These are phyloP conservation scores for Yponomeuta cagnagella DNA, from an alignment of 2,888 invertebrate species.

Conservation along the genomic window DNA sequence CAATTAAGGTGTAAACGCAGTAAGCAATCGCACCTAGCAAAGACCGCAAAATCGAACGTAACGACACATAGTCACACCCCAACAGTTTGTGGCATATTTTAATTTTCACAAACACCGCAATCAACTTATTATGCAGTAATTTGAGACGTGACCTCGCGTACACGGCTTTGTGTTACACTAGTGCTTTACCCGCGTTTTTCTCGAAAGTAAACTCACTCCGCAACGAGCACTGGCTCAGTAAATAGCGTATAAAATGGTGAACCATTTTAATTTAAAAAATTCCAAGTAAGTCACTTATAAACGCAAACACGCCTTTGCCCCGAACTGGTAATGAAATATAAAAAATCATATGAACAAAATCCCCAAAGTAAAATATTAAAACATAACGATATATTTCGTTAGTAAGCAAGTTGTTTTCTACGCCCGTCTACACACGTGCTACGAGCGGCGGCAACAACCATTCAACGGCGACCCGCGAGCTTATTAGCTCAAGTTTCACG, in stretches of 20 bases:
- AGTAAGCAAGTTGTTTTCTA: conserved; percentile 12
- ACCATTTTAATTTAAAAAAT: no score
- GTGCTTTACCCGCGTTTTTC: conserved; percentile 29
- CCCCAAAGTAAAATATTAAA: neutral
- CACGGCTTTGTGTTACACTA: conserved; percentile 2
- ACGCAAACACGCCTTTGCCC: no score
- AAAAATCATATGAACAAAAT: no score
- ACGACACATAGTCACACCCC: conserved; percentile 14
- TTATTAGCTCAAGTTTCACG: neutral
- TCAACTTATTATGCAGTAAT: conserved; percentile 69
- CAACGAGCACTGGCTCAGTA: neutral
- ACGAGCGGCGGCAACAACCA: conserved; percentile 33
- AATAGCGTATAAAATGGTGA: no score
- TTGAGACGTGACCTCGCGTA: conserved; percentile 60
- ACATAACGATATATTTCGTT: neutral
- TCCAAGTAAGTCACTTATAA: no score
- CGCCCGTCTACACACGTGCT: conserved; percentile 36
- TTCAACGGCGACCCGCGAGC: conserved; percentile 27
- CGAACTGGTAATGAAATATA: no score
- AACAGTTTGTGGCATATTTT: conserved; percentile 49
- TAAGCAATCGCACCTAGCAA: no score
- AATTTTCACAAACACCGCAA: conserved; percentile 68
- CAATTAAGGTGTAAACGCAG: no score
- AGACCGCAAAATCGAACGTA: neutral
- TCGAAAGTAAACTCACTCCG: conserved; percentile 16